These are phyloP conservation scores for Monopis laevigella DNA, from an alignment of 2,888 invertebrate species.

Conservation along the genomic window DNA sequence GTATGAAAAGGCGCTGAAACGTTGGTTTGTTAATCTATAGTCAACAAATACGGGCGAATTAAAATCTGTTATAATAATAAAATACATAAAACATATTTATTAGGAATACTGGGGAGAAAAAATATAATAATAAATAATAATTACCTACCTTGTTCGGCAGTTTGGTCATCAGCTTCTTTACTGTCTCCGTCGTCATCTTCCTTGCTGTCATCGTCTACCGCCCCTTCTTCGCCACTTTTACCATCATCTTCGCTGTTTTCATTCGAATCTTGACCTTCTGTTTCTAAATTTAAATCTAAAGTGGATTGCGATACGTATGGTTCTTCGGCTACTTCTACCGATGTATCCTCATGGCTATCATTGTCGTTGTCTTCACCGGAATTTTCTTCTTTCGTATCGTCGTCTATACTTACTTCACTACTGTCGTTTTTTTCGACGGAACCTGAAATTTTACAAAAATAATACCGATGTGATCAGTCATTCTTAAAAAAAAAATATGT, in stretches of 20 bases:
- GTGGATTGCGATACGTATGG: constrained; percentile 56
- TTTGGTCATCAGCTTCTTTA: constrained; percentile 54
- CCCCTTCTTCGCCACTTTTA: constrained; percentile 35
- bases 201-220: constrained; percentile 35
- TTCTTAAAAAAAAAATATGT: neutral
- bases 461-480: too few species aligned
- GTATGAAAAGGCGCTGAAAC: too few species aligned
- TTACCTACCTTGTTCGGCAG: constrained; percentile 45
- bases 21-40: too few species aligned
- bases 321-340: constrained; percentile 58
- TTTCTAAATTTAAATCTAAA: constrained; percentile 45
- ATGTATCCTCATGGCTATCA: constrained; percentile 31
- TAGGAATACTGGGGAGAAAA: too few species aligned
- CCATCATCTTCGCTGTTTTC: constrained; percentile 38
- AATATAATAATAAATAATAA: too few species aligned
- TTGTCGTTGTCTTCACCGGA: constrained; percentile 42
- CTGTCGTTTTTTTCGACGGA: constrained; percentile 60
- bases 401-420: constrained; percentile 55
- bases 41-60: too few species aligned
- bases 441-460: constrained; percentile 48
- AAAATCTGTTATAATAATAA: too few species aligned
- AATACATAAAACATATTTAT: too few species aligned
- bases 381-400: constrained; percentile 49
- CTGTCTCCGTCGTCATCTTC: constrained; percentile 41
- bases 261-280: constrained; percentile 41